phyloP scores from a whole-genome alignment of 2,888 invertebrate genomes.

The Nemoura dubitans region DNA sequence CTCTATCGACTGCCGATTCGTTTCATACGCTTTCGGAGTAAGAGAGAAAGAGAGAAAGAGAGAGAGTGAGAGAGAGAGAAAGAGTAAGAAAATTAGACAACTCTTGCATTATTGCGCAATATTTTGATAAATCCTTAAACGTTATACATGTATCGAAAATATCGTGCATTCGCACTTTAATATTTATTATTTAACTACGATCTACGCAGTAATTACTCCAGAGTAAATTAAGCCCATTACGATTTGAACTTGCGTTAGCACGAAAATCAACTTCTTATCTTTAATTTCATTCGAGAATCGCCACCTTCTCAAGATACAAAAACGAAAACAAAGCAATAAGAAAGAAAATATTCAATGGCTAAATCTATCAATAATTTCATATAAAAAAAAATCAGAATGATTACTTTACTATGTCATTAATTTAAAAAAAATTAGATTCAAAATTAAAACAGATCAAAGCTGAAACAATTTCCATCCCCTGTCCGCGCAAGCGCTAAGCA shows the following conservation, averaged over 20 bases:
- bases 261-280: not conserved
- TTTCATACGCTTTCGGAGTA: not conserved
- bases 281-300: not conserved
- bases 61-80: not conserved
- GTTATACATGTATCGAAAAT: conserved; percentile 12
- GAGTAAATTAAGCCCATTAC: conserved; percentile 2
- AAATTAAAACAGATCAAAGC: not conserved
- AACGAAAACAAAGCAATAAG: not conserved
- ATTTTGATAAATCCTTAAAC: conserved; percentile 1
- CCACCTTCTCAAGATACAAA: not conserved
- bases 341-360: not conserved
- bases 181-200: not conserved
- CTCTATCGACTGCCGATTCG: not conserved
- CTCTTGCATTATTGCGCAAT: conserved; percentile 12
- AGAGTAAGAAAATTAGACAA: not conserved
- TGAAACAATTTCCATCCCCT: not conserved
- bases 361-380: not conserved
- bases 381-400: not conserved
- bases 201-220: not conserved
- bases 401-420: too few relatives aligned
- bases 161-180: not conserved
- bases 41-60: not conserved
- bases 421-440: not conserved
- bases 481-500: too few relatives aligned
- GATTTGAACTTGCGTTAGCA: not conserved